Conservation (phyloP, 2,113 vertebrate species). For the Salvelinus namaycush region DNA sequence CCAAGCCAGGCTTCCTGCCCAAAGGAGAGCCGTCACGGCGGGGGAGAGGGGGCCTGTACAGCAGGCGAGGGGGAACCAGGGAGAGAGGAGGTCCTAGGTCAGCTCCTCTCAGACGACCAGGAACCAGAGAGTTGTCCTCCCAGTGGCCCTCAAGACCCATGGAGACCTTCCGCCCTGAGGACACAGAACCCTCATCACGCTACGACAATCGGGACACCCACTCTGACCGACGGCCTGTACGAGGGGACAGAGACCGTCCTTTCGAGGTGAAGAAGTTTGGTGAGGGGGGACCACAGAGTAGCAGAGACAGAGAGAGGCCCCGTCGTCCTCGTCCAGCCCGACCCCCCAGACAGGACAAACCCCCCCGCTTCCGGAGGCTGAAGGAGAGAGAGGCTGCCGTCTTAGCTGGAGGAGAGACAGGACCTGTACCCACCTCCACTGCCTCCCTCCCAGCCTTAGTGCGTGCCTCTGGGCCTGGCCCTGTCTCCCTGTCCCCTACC, state of each 20-base stretch:
- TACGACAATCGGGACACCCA: slow-evolving; percentile 67
- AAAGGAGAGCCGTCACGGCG: slow-evolving; percentile 92
- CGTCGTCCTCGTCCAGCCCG: slow-evolving; percentile 90
- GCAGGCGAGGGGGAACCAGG: slow-evolving; percentile 81
- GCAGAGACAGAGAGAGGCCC: slow-evolving; percentile 89
- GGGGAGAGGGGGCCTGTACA: slow-evolving; percentile 89
- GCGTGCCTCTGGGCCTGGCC: slow-evolving; percentile 40
- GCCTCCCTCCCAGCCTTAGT: slow-evolving; percentile 46
- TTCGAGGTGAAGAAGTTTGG: slow-evolving; percentile 84
- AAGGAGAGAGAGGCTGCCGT: slow-evolving; percentile 88
- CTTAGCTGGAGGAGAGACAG: slow-evolving; percentile 59
- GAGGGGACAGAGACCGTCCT: slow-evolving; percentile 53
- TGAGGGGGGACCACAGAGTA: slow-evolving; percentile 81
- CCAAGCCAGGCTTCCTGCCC: slow-evolving; percentile 91
- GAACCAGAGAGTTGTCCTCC: slow-evolving; percentile 80
- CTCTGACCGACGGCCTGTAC: slow-evolving; percentile 72
- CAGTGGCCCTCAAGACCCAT: slow-evolving; percentile 91
- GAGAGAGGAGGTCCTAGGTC: slow-evolving; percentile 86
- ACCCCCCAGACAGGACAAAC: slow-evolving; percentile 96
- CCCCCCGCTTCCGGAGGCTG: slow-evolving; percentile 90
- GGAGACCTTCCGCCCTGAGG: slow-evolving; percentile 80
- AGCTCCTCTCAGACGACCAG: slow-evolving; percentile 80
- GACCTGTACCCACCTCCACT: slow-evolving; percentile 8
- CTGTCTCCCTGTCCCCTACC: slow-evolving; percentile 58
- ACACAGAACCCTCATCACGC: slow-evolving; percentile 58